Base-by-base conservation (phyloP, 2,888 invertebrate species). In the Tinea trinotella region DNA sequence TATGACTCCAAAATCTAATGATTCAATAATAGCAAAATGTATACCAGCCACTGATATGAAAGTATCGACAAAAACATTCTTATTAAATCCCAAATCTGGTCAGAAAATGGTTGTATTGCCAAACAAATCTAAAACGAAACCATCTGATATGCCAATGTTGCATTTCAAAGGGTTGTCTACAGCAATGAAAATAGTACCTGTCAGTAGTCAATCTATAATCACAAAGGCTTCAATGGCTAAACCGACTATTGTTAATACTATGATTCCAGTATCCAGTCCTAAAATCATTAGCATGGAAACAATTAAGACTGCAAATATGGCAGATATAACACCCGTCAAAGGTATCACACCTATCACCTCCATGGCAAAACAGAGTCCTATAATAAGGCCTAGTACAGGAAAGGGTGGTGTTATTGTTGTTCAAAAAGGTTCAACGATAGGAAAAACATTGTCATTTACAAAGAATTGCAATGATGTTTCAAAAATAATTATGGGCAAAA, bases 341-440 rank as follows among this genome's bases (percentile, higher is more conserved):
- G 83, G 82, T 0, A 63, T 80, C 56, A 62, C 81, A 3, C 79
- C 84, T 1, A 65, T 75, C 17, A 62, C 74, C 1, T 62, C 74
- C 1, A 70, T 78, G n/a, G 82, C 80, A 71, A 72, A 79, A 18
- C 68, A 74, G 4, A 83, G 80, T 60, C 83, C 86, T 1, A 82
- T 86, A 52, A 73, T 84, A 17, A 67, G 86, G 57, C 76, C 83
- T 15, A 70, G 76, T 46, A 80, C 73, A 59, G 69, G 83, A 18
- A 90, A 89, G 68, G 86, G 88, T 53, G 89, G 87, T 64, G 81
- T 90, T 18, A 89, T 90, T 60, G 87, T 90, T 17, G 87, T 90
- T 19, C 88, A 88, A 63, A 90, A 90, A 64, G 88, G 88, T 40
- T 76, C 85, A 17, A 70, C 86, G 20, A 71, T 88, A 63, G 86